Base-by-base conservation (phyloP, 2,888 invertebrate genomes). In the Drosophila dives region DNA sequence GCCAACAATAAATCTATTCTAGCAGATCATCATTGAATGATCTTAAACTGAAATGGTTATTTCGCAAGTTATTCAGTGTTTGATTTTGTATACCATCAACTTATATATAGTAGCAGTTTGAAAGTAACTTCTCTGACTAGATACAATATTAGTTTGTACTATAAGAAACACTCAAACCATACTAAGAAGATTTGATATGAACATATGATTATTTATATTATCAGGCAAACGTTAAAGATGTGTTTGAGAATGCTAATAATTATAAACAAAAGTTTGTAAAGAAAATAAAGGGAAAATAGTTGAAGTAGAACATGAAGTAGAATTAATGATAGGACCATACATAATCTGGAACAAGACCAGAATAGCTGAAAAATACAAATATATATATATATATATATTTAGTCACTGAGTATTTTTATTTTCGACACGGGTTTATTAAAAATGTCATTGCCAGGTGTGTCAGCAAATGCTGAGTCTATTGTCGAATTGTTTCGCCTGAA, bases 391-490 rank as follows among this genome's bases (percentile, higher is more conserved):
- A 40, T n/a, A 36, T 38, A 10, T 45, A 40, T 23, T 36, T 38
- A 36, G 15, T 32, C 2, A n/a, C 12, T 29, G 12, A 32, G 17
- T 32, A 34, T 56, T 20, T 71, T 55, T 48, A 17, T 61, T 26
- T 62, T 48, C 32, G 51, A 56, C 20, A 11, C 32, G 50, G 29
- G 40, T 67, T 59, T 63, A 64, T 64, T 55, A 33, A 60, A 45
- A 60, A 55, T 34, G 58, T 20, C 61, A 58, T 11, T 6, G 51
- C 49, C 60, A 75, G 71, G 75, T 78, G 77, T 78, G 77, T 51
- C 60, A 36, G 51, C 38, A 51, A 64, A 55, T 12, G 40, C 45
- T 29, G 11, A 32, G 29, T 26, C 3, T 15, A 10, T 12, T 50
- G 55, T 40, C 12, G 40, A 56, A 42, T 56, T 42, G 75, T 61